Evolutionary conservation across 1,140 invertebrate species (phyloP).

Genomic region (Drosophila pruinosa): DNA sequence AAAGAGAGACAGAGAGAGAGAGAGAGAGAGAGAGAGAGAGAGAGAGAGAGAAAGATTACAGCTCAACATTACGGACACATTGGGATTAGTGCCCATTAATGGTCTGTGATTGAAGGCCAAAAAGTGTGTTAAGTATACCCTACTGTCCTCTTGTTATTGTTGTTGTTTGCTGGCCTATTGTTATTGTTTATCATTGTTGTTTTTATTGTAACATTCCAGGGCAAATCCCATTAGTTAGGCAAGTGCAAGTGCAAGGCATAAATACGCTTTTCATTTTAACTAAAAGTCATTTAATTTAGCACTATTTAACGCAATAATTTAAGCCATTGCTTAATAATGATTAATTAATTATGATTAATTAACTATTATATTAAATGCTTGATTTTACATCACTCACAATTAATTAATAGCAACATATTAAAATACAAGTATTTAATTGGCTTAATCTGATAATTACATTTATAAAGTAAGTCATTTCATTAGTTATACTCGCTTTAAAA

Average conservation of each 20-base stretch:
- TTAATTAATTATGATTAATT: not conserved
- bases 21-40: not conserved
- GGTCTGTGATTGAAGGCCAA: conserved; percentile 30
- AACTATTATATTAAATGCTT: not conserved
- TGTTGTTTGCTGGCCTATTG: not conserved
- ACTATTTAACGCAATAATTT: not conserved
- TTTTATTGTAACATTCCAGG: conserved; percentile 12
- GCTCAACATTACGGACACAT: conserved; percentile 8
- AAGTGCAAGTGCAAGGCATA: not conserved
- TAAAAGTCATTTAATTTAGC: not conserved
- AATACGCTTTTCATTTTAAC: not conserved
- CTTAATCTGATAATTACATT: no score
- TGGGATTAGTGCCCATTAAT: conserved; percentile 24
- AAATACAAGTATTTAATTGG: no score
- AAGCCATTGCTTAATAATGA: not conserved
- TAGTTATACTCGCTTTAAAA: no score
- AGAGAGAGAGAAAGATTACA: not conserved
- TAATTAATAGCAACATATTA: no score
- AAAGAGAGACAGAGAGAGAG: conserved; percentile 6
- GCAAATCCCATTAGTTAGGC: conserved; percentile 7
- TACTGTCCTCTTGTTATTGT: not conserved
- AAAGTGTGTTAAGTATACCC: conserved; percentile 4
- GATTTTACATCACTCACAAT: no score
- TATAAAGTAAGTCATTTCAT: no score
- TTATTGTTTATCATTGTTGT: not conserved